Evolutionary conservation across 2,888 invertebrate species (phyloP).

Genomic region (Tipula helvola): DNA sequence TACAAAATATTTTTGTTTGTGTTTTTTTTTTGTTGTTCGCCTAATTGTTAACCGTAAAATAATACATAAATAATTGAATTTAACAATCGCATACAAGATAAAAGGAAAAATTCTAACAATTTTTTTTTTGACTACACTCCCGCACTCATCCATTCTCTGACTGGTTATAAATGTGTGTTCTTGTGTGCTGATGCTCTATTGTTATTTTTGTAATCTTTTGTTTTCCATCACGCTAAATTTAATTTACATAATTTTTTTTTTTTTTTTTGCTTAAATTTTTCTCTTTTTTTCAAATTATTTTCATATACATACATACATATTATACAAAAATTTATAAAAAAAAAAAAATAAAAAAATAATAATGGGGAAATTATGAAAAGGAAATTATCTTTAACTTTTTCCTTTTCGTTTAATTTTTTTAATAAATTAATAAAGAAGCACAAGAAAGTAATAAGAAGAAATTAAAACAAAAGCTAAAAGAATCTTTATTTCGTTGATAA

Average conservation of each 20-base stretch:
- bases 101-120: not conserved
- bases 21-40: not conserved
- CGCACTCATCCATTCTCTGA: not conserved
- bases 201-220: not conserved
- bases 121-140: not conserved
- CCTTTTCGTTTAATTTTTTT: not conserved
- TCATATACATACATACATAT: not conserved
- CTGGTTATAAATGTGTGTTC: not conserved
- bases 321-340: not conserved
- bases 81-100: not conserved
- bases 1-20: not conserved
- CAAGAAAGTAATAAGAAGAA: not conserved
- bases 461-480: not conserved
- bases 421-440: not conserved
- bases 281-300: not conserved
- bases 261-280: not conserved
- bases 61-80: not conserved
- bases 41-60: not conserved
- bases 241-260: not conserved
- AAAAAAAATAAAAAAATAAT: not conserved
- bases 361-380: not conserved
- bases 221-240: not conserved
- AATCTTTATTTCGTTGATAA: not conserved
- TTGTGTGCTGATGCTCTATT: not conserved
- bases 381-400: constrained; percentile 4